phyloP scores from a whole-genome alignment of 2,888 invertebrate genomes.

The Sarcophaga variegata region DNA sequence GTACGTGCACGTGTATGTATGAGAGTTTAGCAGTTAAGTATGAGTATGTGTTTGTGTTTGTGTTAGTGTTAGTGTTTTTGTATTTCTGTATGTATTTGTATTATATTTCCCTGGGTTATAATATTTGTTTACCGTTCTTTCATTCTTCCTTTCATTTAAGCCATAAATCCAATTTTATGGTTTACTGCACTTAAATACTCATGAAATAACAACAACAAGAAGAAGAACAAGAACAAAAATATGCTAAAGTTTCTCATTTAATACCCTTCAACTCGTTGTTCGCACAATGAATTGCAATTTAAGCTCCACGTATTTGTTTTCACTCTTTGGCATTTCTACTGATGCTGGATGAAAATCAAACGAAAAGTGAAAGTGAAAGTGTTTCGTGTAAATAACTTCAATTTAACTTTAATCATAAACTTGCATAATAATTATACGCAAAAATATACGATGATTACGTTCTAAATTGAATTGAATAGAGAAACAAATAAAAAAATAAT shows the following conservation, averaged over 20 bases:
- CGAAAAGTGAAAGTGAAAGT: slow-evolving; percentile 10
- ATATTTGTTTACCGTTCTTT: slow-evolving; percentile 57
- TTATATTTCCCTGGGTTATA: slow-evolving; percentile 15
- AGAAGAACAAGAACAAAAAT: not conserved
- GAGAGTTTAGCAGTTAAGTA: not conserved
- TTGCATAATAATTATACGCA: no score
- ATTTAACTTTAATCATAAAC: no score
- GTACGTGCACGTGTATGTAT: not conserved
- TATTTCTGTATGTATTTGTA: not conserved
- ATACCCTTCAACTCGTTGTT: not conserved
- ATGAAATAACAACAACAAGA: not conserved
- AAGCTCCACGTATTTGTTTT: not conserved
- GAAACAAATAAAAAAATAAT: no score
- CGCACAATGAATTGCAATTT: not conserved
- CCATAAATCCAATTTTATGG: slow-evolving; percentile 58
- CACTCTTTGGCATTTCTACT: not conserved
- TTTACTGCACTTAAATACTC: slow-evolving; percentile 32
- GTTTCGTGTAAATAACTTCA: not conserved
- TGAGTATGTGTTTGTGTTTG: not conserved
- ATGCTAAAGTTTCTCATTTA: not conserved
- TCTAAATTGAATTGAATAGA: no score
- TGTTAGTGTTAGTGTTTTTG: no score
- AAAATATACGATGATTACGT: no score
- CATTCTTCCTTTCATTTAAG: slow-evolving; percentile 43
- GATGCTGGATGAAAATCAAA: slow-evolving; percentile 23